phyloP scores from a whole-genome alignment of 2,113 vertebrate genomes.

The Clinocottus analis region DNA sequence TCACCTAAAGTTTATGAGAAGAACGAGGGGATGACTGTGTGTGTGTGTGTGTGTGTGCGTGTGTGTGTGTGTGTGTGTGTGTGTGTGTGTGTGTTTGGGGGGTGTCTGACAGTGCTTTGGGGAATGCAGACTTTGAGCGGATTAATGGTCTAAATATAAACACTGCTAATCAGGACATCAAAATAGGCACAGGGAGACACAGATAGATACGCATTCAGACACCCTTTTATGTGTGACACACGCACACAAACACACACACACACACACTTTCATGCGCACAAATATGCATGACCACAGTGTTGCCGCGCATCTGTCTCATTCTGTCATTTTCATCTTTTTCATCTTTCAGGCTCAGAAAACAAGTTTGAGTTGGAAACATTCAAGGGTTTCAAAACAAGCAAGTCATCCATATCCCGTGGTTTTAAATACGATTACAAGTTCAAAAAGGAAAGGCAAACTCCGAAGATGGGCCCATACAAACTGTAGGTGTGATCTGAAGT shows the following conservation, averaged over 20 bases:
- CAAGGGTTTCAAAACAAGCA: conserved; percentile 27
- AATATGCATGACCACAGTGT: conserved; percentile 21
- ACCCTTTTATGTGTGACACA: conserved; percentile 23
- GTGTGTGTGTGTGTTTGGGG: conserved; percentile 13
- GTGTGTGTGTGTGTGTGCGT: conserved; percentile 14
- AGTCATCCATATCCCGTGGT: conserved; percentile 7
- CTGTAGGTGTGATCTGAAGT: conserved; percentile 10
- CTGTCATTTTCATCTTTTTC: conserved; percentile 38
- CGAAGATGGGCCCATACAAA: not conserved
- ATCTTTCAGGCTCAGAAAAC: conserved; percentile 38
- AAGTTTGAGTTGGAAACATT: conserved; percentile 10
- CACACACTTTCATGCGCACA: conserved; percentile 25
- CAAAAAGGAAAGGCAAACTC: not conserved
- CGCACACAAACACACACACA: conserved; percentile 3
- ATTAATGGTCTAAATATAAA: conserved; percentile 73
- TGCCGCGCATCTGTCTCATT: conserved; percentile 24
- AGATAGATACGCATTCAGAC: conserved; percentile 26
- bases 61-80: conserved; percentile 2
- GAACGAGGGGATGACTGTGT: conserved; percentile 1
- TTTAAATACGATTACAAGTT: conserved; percentile 35
- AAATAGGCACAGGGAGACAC: conserved; percentile 35
- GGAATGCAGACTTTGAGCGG: conserved; percentile 48
- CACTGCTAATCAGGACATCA: conserved; percentile 70
- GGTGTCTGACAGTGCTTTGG: conserved; percentile 34
- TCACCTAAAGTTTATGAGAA: conserved; percentile 20